Base-by-base conservation (phyloP, 2,888 invertebrate species). In the Clitarchus hookeri region DNA sequence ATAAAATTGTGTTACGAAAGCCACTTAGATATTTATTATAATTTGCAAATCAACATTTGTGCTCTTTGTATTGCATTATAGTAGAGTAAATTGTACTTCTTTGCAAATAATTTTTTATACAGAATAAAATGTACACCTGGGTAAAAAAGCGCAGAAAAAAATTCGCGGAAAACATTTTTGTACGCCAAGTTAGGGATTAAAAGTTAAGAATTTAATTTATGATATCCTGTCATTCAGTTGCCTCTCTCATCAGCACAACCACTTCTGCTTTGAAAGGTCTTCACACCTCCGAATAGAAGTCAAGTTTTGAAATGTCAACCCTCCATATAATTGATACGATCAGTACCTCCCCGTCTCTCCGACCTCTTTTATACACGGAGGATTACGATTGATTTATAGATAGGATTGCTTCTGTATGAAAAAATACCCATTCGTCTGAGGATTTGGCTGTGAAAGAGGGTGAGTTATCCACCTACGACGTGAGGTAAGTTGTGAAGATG, bases 381-480 rank as follows among this genome's bases (percentile, higher is more conserved):
- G 85, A 65, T 85, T 85, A 85, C 19, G 26, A 78, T 78, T 85
- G 85, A 85, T 85, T 85, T 85, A 85, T 85, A 78, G 78, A 84
- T 23, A 48, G 85, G 84, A 84, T 85, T 85, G 85, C 85, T 85
- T 77, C 85, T 85, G 84, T 77, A 78, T 85, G 65, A 85, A 83
- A 83, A 82, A 77, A 65, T n/a, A 65, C 36, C 82, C 85, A 85
- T 85, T 84, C 85, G 78, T 85, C 78, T 85, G 85, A 83, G 85
- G 85, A 85, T 85, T 85, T 85, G 65, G 65, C 65, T 65, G 65
- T 65, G 65, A 65, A 65, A 65, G 65, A n/a, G n/a, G 65, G 65
- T 11, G n/a, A 65, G 65, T 65, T n/a, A 65, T 23, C 16, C 65
- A 65, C 65, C 65, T n/a, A n/a, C 65, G 65, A 65, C 16, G 65